Conservation (phyloP, 2,888 invertebrate species). For the Allophyes oxyacanthae region DNA sequence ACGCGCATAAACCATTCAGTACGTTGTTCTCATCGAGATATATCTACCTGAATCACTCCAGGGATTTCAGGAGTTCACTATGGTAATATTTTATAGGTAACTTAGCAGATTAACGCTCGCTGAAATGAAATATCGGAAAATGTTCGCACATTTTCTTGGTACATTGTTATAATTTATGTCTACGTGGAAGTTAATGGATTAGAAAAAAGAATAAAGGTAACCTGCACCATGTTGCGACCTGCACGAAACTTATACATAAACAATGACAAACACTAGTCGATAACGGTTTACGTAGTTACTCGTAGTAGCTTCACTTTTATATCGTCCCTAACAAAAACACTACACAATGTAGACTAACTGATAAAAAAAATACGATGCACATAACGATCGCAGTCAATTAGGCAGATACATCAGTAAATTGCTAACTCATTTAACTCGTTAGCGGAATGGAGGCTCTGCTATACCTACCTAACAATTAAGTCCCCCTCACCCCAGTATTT, state of each 20-base stretch:
- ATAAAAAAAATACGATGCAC: conserved; percentile 34
- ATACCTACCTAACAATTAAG: conserved; percentile 45
- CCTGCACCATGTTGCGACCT: conserved; percentile 2
- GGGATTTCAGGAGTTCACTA: conserved; percentile 15
- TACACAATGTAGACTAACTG: conserved; percentile 11
- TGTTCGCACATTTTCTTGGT: conserved; percentile 27
- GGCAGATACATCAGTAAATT: conserved; percentile 47
- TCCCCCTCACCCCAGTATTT: conserved; percentile 12
- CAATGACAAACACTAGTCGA: conserved; percentile 7
- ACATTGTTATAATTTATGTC: conserved; percentile 30
- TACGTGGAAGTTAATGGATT: conserved; percentile 28
- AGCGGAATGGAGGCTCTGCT: conserved; percentile 32
- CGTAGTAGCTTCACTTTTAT: conserved; percentile 1
- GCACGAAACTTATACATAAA: conserved; percentile 11
- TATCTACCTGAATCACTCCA: conserved; percentile 4
- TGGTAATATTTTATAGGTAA: conserved; percentile 29
- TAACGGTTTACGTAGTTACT: neutral
- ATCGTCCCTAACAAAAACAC: neutral
- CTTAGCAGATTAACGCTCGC: conserved; percentile 19
- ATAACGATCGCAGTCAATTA: conserved; percentile 44
- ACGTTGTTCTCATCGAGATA: conserved; percentile 12
- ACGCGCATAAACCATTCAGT: conserved; percentile 21
- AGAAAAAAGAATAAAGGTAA: conserved; percentile 4
- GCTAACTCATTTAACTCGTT: conserved; percentile 53
- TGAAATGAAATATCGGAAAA: conserved; percentile 37